These are phyloP conservation scores for Periphyllus acericola DNA, from an alignment of 2,888 invertebrate species.

Conservation along the genomic window DNA sequence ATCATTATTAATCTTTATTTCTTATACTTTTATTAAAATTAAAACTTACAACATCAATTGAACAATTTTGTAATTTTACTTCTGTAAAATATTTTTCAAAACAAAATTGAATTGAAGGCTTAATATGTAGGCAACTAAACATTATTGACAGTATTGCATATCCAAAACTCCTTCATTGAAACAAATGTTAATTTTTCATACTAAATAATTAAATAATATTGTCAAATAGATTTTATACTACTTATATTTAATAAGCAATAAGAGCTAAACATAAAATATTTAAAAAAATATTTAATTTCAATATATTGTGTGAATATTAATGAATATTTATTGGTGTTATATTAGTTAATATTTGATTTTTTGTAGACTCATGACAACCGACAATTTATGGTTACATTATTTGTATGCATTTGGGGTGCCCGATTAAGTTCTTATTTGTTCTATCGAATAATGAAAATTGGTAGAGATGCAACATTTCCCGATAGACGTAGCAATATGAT, in stretches of 20 bases:
- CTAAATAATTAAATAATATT: background rate
- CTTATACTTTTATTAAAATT: too few relatives aligned
- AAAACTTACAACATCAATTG: too few relatives aligned
- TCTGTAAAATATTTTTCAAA: too few relatives aligned
- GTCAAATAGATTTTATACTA: too few relatives aligned
- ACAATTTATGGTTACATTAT: conserved; percentile 89
- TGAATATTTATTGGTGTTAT: background rate
- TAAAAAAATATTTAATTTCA: background rate
- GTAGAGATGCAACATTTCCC: conserved; percentile 90
- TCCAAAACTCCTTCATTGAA: background rate
- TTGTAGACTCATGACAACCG: conserved; percentile 83
- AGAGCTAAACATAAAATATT: background rate
- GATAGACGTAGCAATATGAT: conserved; percentile 87
- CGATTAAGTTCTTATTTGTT: conserved; percentile 87
- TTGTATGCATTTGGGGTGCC: conserved; percentile 88
- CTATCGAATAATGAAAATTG: conserved; percentile 90
- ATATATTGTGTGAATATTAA: background rate
- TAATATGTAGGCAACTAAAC: conserved; percentile 23
- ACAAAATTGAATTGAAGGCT: background rate
- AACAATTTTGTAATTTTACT: too few relatives aligned
- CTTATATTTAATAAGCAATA: too few relatives aligned
- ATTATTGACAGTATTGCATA: background rate
- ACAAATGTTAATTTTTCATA: background rate
- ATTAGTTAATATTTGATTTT: background rate
- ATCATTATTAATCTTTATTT: too few relatives aligned